Evolutionary conservation across 2,797 vertebrate genomes (phyloP).

Genomic region (Onychomys torridus): DNA sequence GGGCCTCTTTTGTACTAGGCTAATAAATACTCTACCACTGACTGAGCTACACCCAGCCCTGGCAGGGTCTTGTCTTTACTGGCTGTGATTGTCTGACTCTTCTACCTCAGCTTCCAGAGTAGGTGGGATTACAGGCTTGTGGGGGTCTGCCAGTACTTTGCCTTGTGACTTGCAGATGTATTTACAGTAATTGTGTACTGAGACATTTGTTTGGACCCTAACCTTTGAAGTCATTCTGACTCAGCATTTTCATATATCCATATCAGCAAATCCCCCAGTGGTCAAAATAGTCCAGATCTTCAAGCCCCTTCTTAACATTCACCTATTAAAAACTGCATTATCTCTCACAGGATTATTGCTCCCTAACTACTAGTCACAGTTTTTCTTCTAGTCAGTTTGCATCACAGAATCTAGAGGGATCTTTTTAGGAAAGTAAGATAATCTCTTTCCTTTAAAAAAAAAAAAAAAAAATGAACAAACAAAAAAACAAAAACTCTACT

Average conservation of each 20-base stretch:
- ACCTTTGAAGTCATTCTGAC: slow-evolving; percentile 3
- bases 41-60: neutral
- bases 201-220: neutral
- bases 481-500: too few relatives aligned
- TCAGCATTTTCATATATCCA: neutral
- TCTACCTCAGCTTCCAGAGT: neutral
- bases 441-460: neutral
- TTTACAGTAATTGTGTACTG: neutral
- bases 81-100: neutral
- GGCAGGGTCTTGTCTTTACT: neutral
- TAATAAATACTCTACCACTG: neutral
- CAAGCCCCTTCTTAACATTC: neutral
- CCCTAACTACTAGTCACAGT: neutral
- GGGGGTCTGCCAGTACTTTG: neutral
- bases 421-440: neutral
- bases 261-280: neutral
- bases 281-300: neutral
- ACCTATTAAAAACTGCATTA: neutral
- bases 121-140: neutral
- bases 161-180: neutral
- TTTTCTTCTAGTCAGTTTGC: neutral
- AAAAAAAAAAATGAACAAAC: neutral
- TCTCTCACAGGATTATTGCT: neutral
- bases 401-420: neutral
- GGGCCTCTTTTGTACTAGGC: neutral